These are phyloP conservation scores for Nephrotoma guestfalica DNA, from an alignment of 2,888 invertebrate species.

Conservation along the genomic window DNA sequence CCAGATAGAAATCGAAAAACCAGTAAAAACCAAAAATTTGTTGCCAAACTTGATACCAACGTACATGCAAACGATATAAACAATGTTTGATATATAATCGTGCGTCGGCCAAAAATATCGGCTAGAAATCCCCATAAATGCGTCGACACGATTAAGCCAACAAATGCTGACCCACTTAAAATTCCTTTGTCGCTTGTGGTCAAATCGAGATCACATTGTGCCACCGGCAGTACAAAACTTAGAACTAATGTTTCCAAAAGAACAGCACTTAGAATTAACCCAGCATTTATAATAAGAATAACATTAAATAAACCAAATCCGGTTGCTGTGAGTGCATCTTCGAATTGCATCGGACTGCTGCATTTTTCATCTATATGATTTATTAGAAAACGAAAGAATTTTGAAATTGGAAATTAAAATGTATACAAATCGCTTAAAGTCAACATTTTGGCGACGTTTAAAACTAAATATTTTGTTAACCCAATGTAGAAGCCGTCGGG, in stretches of 20 bases:
- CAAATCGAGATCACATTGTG: conserved; percentile 31
- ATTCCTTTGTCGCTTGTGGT: conserved; percentile 28
- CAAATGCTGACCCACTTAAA: conserved; percentile 29
- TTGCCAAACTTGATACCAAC: conserved; percentile 34
- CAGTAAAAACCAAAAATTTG: conserved; percentile 35
- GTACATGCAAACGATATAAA: conserved; percentile 33
- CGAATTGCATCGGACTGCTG: neutral
- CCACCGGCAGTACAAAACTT: conserved; percentile 38
- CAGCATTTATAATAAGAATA: conserved; percentile 33
- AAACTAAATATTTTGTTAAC: too few species aligned
- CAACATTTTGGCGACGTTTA: too few species aligned
- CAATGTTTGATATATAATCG: conserved; percentile 34
- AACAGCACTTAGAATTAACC: conserved; percentile 36
- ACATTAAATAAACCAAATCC: conserved; percentile 39
- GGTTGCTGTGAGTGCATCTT: conserved; percentile 13
- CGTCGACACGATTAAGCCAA: conserved; percentile 37
- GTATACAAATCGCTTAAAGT: too few species aligned
- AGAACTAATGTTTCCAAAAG: conserved; percentile 32
- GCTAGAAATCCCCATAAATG: conserved; percentile 42
- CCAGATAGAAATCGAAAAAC: conserved; percentile 37
- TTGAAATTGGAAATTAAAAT: too few species aligned
- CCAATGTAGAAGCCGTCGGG: too few species aligned
- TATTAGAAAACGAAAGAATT: too few species aligned
- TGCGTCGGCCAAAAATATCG: conserved; percentile 36
- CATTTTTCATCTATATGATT: neutral